Conservation (phyloP, 2,797 vertebrate species). For the Diceros bicornis region DNA sequence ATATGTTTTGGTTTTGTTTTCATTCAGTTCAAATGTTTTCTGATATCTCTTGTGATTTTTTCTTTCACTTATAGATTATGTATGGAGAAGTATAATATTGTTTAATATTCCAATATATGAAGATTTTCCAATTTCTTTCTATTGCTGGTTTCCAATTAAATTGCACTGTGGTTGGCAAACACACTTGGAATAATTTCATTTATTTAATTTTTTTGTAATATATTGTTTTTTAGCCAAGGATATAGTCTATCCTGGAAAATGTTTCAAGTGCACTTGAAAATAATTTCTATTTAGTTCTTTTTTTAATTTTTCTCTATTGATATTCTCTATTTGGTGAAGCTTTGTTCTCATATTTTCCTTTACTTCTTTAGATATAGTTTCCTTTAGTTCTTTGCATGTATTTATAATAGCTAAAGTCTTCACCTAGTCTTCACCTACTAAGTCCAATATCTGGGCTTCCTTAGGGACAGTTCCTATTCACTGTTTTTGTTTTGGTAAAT, state of each 20-base stretch:
- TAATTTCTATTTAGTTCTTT: not conserved
- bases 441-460: not conserved
- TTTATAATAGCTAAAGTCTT: not conserved
- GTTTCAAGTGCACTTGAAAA: not conserved
- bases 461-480: not conserved
- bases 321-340: not conserved
- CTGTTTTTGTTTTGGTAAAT: not conserved
- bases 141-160: not conserved
- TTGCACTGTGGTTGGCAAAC: not conserved
- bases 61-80: not conserved
- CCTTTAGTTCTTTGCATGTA: not conserved
- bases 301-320: not conserved
- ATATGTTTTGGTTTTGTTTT: not conserved
- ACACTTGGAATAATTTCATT: not conserved
- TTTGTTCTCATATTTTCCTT: not conserved
- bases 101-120: slow-evolving; percentile 22
- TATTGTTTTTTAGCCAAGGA: not conserved
- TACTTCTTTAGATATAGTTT: not conserved
- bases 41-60: not conserved
- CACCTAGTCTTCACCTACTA: not conserved
- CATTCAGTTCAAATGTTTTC: not conserved
- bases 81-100: not conserved
- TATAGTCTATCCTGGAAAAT: not conserved
- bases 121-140: not conserved
- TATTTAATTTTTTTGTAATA: not conserved